A percentile compares a stretch with the other conserved stretches of the same genome.
These are phyloP conservation scores for Hipposideros armiger DNA, from an alignment of 2,113 vertebrate species.

Conservation along the genomic window DNA sequence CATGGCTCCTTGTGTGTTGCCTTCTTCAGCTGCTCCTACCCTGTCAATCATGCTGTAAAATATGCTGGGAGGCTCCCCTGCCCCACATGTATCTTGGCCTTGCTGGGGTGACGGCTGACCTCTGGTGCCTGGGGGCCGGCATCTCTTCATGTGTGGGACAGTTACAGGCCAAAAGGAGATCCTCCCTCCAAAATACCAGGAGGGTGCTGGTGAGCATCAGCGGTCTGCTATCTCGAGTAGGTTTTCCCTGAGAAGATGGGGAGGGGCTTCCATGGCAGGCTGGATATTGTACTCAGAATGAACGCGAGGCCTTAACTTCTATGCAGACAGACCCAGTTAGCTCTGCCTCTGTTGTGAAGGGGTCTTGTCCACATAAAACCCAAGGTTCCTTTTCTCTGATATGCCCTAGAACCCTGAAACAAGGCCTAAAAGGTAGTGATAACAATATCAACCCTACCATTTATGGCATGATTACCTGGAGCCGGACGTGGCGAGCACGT, in stretches of 20 bases:
- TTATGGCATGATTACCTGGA: background rate
- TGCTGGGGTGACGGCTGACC: background rate
- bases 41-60: background rate
- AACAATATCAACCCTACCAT: background rate
- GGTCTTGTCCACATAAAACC: background rate
- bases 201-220: background rate
- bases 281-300: background rate
- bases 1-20: background rate
- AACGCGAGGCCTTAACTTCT: background rate
- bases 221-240: background rate
- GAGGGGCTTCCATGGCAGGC: background rate
- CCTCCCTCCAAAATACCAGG: background rate
- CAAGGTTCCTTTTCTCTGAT: background rate
- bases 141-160: background rate
- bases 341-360: background rate
- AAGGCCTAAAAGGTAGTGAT: background rate
- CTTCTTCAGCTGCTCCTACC: background rate
- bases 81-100: background rate
- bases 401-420: background rate
- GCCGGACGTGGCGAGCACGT: background rate
- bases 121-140: background rate
- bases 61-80: too few species aligned
- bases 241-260: background rate
- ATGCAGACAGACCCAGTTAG: background rate
- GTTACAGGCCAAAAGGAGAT: background rate